Conservation (phyloP, 2,797 vertebrate species). For the Megaceryle alcyon region DNA sequence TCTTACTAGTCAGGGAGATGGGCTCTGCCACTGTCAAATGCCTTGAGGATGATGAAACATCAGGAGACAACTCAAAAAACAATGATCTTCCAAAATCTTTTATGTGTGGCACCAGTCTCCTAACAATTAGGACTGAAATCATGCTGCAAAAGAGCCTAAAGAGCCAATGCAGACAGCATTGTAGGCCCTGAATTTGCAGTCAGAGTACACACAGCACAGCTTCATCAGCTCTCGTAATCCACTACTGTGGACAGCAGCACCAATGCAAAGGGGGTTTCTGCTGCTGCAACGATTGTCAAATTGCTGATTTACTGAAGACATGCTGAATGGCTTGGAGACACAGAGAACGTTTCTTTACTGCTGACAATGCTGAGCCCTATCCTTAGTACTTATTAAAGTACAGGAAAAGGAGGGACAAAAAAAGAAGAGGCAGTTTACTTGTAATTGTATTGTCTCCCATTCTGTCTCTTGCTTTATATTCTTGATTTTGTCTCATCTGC, state of each 20-base stretch:
- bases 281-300: background rate
- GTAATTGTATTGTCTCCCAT: slow-evolving; percentile 18
- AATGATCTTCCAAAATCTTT: background rate
- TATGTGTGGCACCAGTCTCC: background rate
- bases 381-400: background rate
- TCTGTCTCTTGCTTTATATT: slow-evolving; percentile 14
- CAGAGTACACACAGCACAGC: background rate
- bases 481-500: slow-evolving; percentile 12
- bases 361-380: background rate
- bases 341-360: background rate
- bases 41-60: background rate
- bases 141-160: background rate
- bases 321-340: background rate
- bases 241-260: accelerated
- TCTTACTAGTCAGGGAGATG: background rate
- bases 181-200: background rate
- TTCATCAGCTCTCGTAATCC: background rate
- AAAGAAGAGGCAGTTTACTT: background rate
- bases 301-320: background rate
- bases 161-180: background rate
- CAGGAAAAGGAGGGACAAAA: background rate
- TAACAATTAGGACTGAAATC: background rate
- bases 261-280: background rate
- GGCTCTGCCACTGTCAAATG: background rate
- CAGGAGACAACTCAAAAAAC: background rate